Base-by-base conservation (phyloP, 2,113 vertebrate species). In the Pseudopodoces humilis region DNA sequence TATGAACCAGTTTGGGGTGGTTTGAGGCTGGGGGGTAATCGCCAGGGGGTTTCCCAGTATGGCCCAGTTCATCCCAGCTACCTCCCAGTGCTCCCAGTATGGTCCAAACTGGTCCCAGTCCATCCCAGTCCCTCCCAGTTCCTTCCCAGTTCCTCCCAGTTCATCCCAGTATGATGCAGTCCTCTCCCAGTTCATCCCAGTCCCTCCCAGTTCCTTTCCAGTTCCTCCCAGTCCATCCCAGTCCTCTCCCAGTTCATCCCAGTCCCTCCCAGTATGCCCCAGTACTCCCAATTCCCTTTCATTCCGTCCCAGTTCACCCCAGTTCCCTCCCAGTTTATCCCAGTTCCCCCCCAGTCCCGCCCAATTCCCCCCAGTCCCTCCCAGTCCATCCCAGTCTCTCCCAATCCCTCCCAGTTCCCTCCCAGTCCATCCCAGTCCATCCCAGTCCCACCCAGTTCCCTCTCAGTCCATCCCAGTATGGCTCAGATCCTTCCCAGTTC, bases 21-120 rank as follows among this genome's bases (percentile, higher is more conserved):
- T 5, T 22, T 3, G 10, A 4, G 28, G 9, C 6, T 1, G 15
- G 41, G 21, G 30, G 15, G 11, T 11, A 23, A 9, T 3, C 13
- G 39, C 4, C 13, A 5, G 11, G 19, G 37, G 39, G 14, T 7
- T 5, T 65, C 30, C 62, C 62, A 43, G 60, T 43, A 39, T 39
- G 39, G 11, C 39, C 39, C 39, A 39, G 39, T 39, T 39, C 39
- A 39, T 20, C 8, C 11, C 37, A n/a, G n/a, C n/a, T n/a, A n/a
- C n/a, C 3, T 37, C 11, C 37, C 60, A 62, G 60, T 62, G 7
- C 11, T 27, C 59, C 59, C 59, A 39, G 59, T 62, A 39, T 39
- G 25, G 59, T 37, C 10, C 37, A 37, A 37, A 37, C 37, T 37
- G 37, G 37, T 37, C 59, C 8, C 35, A 62, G 24, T 27, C 5